A percentile compares a stretch with the other conserved stretches of the same genome.
Conservation (phyloP, 1,140 invertebrate genomes). For the Acarapis woodi region DNA sequence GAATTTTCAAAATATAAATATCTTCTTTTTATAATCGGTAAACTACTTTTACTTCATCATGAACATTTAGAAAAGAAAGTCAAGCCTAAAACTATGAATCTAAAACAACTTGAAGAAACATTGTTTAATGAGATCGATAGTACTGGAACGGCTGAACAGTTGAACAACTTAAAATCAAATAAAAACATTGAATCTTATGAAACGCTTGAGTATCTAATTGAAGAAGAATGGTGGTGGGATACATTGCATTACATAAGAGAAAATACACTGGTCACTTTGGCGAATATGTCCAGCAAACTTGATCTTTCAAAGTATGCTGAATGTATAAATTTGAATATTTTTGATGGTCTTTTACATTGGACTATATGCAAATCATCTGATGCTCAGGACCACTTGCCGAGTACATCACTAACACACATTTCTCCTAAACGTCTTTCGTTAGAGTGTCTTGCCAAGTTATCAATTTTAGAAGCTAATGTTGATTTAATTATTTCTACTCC, state of each 20-base stretch:
- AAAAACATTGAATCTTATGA: background rate
- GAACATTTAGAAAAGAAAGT: slow-evolving; percentile 26
- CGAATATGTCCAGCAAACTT: slow-evolving; percentile 73
- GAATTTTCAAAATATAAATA: slow-evolving; percentile 65
- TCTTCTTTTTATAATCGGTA: slow-evolving; percentile 63
- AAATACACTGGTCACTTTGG: slow-evolving; percentile 67
- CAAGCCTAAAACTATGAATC: background rate
- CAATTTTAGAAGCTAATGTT: slow-evolving; percentile 83
- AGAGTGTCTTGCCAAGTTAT: slow-evolving; percentile 84
- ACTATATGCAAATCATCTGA: slow-evolving; percentile 74
- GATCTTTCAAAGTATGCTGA: slow-evolving; percentile 56
- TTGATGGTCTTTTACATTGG: slow-evolving; percentile 85
- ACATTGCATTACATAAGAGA: slow-evolving; percentile 65
- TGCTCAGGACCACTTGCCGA: slow-evolving; percentile 72
- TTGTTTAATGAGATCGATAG: too few species aligned
- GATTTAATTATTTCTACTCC: slow-evolving; percentile 92
- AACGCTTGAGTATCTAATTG: background rate
- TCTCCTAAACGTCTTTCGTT: slow-evolving; percentile 73
- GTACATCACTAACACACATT: slow-evolving; percentile 30
- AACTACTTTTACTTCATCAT: slow-evolving; percentile 58
- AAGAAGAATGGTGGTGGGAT: slow-evolving; percentile 67
- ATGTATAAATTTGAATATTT: slow-evolving; percentile 57
- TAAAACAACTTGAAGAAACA: too few species aligned
- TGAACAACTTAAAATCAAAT: too few species aligned
- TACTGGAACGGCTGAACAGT: too few species aligned